Conservation (phyloP, 2,113 vertebrate genomes). For the Ciconia stormi region DNA sequence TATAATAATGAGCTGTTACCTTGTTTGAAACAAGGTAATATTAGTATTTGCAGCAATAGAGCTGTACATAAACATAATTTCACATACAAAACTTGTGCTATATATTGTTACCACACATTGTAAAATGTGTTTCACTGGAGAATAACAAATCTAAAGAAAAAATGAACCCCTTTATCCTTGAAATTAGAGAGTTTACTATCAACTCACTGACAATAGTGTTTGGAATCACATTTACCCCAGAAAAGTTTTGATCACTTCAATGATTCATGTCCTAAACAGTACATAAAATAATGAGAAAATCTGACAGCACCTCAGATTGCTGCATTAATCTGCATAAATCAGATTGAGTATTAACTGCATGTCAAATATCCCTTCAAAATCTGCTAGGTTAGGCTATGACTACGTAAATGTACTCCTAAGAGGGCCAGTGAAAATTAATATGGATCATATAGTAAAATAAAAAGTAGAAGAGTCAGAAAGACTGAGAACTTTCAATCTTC, state of each 20-base stretch:
- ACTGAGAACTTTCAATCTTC: background rate
- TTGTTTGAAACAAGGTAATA: background rate
- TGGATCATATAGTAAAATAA: background rate
- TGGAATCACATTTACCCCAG: background rate
- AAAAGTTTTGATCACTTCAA: background rate
- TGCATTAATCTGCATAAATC: constrained; percentile 21
- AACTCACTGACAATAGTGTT: background rate
- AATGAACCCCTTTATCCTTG: background rate
- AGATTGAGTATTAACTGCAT: background rate
- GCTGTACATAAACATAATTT: background rate
- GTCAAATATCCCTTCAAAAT: background rate
- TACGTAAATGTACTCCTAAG: background rate
- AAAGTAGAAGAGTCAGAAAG: background rate
- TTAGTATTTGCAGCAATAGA: background rate
- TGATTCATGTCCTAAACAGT: background rate
- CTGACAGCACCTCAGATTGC: background rate
- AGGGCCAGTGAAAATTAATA: background rate
- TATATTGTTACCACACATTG: background rate
- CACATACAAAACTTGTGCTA: background rate
- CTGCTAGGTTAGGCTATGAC: background rate
- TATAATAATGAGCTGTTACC: background rate
- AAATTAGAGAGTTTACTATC: background rate
- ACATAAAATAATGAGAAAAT: background rate
- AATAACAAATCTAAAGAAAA: background rate
- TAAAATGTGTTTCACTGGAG: background rate